These are phyloP conservation scores for Passer domesticus DNA, from an alignment of 2,113 vertebrate genomes.

Conservation along the genomic window DNA sequence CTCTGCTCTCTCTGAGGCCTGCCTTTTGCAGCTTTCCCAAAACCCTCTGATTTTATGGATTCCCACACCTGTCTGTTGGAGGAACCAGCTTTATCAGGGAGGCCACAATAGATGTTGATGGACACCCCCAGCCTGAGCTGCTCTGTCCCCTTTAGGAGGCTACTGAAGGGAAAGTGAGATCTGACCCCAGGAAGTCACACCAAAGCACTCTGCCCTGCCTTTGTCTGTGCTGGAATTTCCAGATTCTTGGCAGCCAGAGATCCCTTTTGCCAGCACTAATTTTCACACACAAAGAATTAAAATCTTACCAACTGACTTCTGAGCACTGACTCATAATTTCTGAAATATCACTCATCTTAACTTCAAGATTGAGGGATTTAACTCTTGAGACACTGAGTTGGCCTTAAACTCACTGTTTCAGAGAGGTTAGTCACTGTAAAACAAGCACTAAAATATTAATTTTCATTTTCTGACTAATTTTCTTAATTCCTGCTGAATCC, in stretches of 20 bases:
- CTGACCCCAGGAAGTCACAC: not conserved
- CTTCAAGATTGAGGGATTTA: not conserved
- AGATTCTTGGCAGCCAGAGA: not conserved
- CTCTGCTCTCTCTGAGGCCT: too few species aligned
- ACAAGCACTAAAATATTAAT: not conserved
- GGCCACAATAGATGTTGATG: rapidly evolving
- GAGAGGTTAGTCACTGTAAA: not conserved
- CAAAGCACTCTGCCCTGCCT: not conserved
- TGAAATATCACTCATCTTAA: not conserved
- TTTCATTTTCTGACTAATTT: not conserved
- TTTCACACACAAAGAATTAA: not conserved
- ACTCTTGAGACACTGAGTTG: not conserved
- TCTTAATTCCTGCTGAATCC: not conserved
- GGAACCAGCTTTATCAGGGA: not conserved
- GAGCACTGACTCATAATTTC: not conserved
- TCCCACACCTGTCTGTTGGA: not conserved
- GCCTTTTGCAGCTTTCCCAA: too few species aligned
- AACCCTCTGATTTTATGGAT: too few species aligned
- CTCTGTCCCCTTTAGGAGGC: not conserved
- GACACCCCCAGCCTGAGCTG: not conserved
- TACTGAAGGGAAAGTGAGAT: not conserved
- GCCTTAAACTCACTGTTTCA: not conserved
- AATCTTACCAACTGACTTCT: not conserved
- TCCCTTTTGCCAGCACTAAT: not conserved
- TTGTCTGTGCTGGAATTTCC: not conserved